Base-by-base conservation (phyloP, 2,888 invertebrate species). In the Tipula unca region DNA sequence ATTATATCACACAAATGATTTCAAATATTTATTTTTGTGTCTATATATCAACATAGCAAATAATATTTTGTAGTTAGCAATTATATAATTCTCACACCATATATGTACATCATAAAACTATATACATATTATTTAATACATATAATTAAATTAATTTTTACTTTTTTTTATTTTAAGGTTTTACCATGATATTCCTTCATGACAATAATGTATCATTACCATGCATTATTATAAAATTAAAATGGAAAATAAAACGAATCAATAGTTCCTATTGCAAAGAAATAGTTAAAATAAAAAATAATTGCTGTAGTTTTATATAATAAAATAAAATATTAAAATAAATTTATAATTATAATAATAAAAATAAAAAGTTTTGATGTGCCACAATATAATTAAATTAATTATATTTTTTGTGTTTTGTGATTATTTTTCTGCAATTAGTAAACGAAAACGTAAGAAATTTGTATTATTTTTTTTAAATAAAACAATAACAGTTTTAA, bases 251-350 rank as follows among this genome's bases (percentile, higher is more conserved):
- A 84, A 84, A 84, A 13, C 36, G 39, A 84, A 36, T 84, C 84
- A 36, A 84, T 84, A 84, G 84, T 84, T 84, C 84, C 39, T 84
- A 84, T 20, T 84, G 84, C 36, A 84, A 39, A 84, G 84, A 84
- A 84, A 84, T 84, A 36, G 39, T 84, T 36, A 84, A 84, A 84
- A 84, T 84, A 84, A 84, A 39, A 84, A 6, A 10, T 69, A 25
- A 8, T 69, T 69, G 10, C 25, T 32, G 4, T 69, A 69, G 48
- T 48, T 48, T 69, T 20, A 25, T 69, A 25, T 25, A 69, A 69
- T 17, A 17, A 25, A 25, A 6, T 3, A 8, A 25, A 48, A 14
- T 48, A 39, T 10, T 3, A 0, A 48, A 48, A 48, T 48, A 3
- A 48, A 39, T 39, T 48, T 32, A 83, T 4, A 83, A 32, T 29